Evolutionary conservation across 1,140 invertebrate genomes (phyloP).

Genomic region (Muscidifurax raptorellus): DNA sequence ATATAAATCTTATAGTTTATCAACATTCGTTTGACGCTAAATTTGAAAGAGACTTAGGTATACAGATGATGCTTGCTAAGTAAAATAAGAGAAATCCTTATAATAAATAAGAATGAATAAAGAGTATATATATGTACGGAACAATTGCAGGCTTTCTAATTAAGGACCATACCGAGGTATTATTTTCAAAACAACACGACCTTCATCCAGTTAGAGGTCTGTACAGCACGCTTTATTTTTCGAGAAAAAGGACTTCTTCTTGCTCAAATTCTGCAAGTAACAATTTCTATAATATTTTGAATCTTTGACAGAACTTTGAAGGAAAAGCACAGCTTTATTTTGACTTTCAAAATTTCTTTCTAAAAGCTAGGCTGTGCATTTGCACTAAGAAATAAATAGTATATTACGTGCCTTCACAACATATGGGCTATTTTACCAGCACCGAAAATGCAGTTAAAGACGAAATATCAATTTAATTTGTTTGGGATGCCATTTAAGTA

Average conservation of each 20-base stretch:
- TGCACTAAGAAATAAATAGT: too few species aligned
- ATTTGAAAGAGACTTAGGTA: neutral
- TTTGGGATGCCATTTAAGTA: too few species aligned
- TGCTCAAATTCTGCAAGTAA: neutral
- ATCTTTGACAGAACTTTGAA: too few species aligned
- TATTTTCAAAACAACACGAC: constrained; percentile 60
- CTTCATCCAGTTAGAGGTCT: neutral
- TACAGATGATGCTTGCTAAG: neutral
- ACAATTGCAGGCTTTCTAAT: constrained; percentile 71
- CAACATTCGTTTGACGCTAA: neutral
- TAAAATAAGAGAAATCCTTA: neutral
- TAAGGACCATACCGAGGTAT: constrained; percentile 68
- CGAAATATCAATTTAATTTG: too few species aligned
- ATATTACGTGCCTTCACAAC: too few species aligned
- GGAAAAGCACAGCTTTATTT: too few species aligned
- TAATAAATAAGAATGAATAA: constrained; percentile 33
- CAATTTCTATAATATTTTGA: neutral
- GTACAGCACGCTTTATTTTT: constrained; percentile 20
- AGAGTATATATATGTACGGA: constrained; percentile 57
- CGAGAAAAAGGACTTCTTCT: constrained; percentile 24
- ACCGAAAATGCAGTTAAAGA: too few species aligned
- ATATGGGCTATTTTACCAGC: too few species aligned
- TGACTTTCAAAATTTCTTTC: too few species aligned
- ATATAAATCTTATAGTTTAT: neutral
- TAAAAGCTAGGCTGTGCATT: too few species aligned